Base-by-base conservation (phyloP, 2,113 vertebrate species). In the Microtus montanus region DNA sequence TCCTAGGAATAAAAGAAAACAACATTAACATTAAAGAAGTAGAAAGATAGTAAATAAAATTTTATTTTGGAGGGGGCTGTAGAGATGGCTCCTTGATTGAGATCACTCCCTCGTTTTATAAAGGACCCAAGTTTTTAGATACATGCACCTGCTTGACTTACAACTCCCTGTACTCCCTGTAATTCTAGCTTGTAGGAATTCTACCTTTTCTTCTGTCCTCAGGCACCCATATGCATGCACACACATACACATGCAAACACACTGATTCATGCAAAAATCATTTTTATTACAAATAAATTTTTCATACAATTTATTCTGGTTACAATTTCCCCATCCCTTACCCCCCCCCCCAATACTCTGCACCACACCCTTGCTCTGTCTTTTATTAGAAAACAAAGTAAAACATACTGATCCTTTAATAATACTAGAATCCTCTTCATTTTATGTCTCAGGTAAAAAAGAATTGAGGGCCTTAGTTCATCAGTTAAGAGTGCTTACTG, bases 361-460 rank as follows among this genome's bases (percentile, higher is more conserved):
- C 7, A 61, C 3, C 35, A 38, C 1, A 26, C 22, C 3, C 24
- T 82, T 64, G 26, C 2, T 41, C n/a, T 47, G 28, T 66, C 17
- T 85, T 64, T 64, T 28, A 85, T 64, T 85, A 85, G 33, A 70
- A 26, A 71, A 35, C 33, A 74, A 3, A 77, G 24, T 30, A 78
- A 95, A 49, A 63, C 64, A 92, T 0, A 6, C 0, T 87, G 0
- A 30, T 83, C 19, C 2, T 38, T 89, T 22, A 63, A 58, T 3
- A 84, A 33, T 78, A 66, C 30, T 79, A 79, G 35, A 54, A 78
- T 77, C 20, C 1, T 22, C 3, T 91, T 92, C 63, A 61, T 85
- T 92, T 84, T 41, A 52, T 54, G 26, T 49, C 83, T 3, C 35
- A 54, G 73, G 44, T 80, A 92, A 15, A 87, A 91, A 96, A 79